Conservation (phyloP, 2,113 vertebrate genomes). For the Pipra filicauda region DNA sequence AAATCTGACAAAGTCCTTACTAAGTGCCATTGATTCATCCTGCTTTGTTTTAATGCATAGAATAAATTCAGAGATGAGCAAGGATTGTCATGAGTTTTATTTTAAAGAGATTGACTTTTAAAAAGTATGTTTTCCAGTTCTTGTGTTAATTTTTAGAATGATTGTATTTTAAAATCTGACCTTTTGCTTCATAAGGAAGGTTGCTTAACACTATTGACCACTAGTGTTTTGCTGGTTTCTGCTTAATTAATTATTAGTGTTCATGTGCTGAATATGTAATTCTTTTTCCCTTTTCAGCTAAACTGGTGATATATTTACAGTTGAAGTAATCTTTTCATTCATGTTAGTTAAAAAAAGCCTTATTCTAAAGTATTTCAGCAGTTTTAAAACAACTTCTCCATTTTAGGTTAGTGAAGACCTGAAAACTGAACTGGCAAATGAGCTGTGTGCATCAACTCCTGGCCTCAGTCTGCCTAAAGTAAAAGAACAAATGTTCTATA, state of each 20-base stretch:
- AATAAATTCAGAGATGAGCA: neutral
- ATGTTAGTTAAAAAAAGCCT: neutral
- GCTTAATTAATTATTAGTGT: neutral
- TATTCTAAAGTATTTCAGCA: neutral
- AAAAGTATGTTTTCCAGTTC: neutral
- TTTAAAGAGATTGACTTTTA: neutral
- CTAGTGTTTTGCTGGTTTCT: neutral
- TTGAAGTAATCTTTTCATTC: neutral
- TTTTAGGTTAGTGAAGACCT: conserved; percentile 79
- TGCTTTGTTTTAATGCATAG: neutral
- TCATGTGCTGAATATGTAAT: neutral
- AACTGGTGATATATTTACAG: neutral
- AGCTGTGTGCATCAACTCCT: conserved; percentile 81
- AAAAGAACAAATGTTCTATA: conserved; percentile 82
- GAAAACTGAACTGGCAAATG: conserved; percentile 69
- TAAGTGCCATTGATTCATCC: neutral
- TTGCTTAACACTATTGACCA: neutral
- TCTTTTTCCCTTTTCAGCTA: neutral
- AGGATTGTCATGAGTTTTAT: neutral
- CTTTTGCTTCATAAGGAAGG: neutral
- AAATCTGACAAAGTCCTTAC: neutral
- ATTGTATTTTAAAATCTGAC: neutral
- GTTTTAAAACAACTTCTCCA: conserved; percentile 1
- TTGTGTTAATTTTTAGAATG: neutral
- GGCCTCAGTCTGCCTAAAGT: conserved; percentile 50